Base-by-base conservation (phyloP, 2,797 vertebrate species). In the Syndactyla subalaris region DNA sequence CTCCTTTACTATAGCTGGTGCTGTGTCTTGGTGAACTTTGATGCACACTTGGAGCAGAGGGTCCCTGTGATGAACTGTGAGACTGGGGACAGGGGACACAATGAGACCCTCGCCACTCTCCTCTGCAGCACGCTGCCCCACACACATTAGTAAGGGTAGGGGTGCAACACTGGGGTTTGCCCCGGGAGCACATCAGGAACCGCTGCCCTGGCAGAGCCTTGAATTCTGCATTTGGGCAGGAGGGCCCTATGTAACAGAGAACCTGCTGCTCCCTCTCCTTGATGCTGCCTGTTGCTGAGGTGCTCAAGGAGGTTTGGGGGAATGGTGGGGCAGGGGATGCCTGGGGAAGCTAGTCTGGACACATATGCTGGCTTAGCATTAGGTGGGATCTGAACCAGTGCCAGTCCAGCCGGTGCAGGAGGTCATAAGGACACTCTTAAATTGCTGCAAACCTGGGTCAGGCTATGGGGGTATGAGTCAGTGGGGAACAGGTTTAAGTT, bases 401-500 rank as follows among this genome's bases (percentile, higher is more conserved):
- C 63, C 89, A 29, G 67, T 77, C 76, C 1, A 4, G 36, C 55
- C 0, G 5, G 34, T 18, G 68, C 0, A 0, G n/a, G n/a, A 89
- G 89, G 86, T 91, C 89, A 80, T 68, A 74, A 79, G 68, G 71
- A 87, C 3, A 0, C 45, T 67, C 78, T 88, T 87, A 79, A 93
- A 83, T 83, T 92, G 63, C 86, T 1, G 38, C 65, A 82, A 61
- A 67, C 41, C 34, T 14, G 4, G 66, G 73, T 94, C 63, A 51
- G 85, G 90, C 94, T 90, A 36, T 41, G 7, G 49, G 67, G 41
- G 20, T 89, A 79, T 34, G 81, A 89, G 86, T 87, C 88, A 85
- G 48, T 66, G 86, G 78, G 77, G 86, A 95, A 49, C 32, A 71
- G 57, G 54, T 96, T 85, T 93, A 77, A 89, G 61, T 27, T 80